phyloP scores from a whole-genome alignment of 2,888 invertebrate species.

The Tipula confusa region DNA sequence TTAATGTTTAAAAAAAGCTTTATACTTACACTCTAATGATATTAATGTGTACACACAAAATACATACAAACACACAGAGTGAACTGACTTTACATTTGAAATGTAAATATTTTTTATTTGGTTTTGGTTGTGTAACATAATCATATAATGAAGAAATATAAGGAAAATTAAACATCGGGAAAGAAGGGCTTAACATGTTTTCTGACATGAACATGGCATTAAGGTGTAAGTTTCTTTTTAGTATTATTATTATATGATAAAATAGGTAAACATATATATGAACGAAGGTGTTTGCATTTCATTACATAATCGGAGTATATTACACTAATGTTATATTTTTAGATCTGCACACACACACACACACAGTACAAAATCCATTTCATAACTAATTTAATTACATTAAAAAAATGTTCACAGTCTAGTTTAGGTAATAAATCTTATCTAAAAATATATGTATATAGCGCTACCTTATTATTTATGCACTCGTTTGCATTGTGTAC shows the following conservation, averaged over 20 bases:
- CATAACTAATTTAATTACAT: not conserved
- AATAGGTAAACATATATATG: not conserved
- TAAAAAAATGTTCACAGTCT: not conserved
- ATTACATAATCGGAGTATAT: not conserved
- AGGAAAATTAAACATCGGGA: not conserved
- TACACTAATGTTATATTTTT: not conserved
- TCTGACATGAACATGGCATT: constrained; percentile 12
- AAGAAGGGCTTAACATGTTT: not conserved
- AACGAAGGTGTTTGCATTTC: not conserved
- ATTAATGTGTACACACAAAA: too few species aligned
- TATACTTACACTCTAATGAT: not conserved
- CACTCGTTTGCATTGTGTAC: not conserved
- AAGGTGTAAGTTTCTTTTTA: not conserved
- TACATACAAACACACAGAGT: not conserved
- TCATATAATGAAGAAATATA: constrained; percentile 15
- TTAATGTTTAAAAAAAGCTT: not conserved
- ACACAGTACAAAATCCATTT: not conserved
- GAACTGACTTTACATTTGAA: not conserved
- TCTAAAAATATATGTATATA: not conserved
- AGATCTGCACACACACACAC: not conserved
- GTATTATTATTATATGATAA: not conserved
- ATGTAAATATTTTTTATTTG: not conserved
- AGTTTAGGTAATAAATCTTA: not conserved
- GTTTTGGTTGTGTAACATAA: not conserved
- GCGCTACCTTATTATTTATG: not conserved